Percentiles rank a stretch among this genome's conserved stretches.
Evolutionary conservation across 2,888 invertebrate genomes (phyloP).

Genomic region (Atethmia centrago): DNA sequence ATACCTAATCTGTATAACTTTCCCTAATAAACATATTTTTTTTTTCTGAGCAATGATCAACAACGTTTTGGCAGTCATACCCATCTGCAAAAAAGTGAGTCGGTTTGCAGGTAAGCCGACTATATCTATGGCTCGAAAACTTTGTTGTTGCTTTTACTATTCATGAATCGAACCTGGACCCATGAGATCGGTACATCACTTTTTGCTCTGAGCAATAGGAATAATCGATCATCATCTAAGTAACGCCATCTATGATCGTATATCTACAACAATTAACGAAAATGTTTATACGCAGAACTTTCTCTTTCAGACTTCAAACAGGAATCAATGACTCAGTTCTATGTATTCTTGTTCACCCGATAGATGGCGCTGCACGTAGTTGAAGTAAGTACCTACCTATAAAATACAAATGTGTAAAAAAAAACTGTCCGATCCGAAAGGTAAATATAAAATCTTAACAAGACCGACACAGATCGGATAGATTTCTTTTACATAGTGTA

Average conservation of each 20-base stretch:
- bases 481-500: too few species aligned
- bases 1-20: too few species aligned
- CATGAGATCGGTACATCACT: too few species aligned
- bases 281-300: not conserved
- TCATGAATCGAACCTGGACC: not conserved
- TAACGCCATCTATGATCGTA: conserved; percentile 31
- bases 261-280: not conserved
- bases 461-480: too few species aligned
- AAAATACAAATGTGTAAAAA: not conserved
- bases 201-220: not conserved
- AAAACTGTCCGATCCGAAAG: not conserved
- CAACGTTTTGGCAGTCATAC: too few species aligned
- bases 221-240: not conserved
- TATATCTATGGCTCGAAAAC: too few species aligned
- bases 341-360: not conserved
- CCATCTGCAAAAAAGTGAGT: too few species aligned
- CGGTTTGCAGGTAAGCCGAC: too few species aligned
- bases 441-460: too few species aligned
- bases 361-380: conserved; percentile 46
- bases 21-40: too few species aligned
- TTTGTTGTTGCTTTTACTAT: not conserved
- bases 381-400: not conserved
- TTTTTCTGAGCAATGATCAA: too few species aligned
- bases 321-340: not conserved
- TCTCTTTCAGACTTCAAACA: conserved; percentile 12